A percentile compares a stretch with the other conserved stretches of the same genome.
Evolutionary conservation across 2,888 invertebrate species (phyloP).

Genomic region (Tyria jacobaeae): DNA sequence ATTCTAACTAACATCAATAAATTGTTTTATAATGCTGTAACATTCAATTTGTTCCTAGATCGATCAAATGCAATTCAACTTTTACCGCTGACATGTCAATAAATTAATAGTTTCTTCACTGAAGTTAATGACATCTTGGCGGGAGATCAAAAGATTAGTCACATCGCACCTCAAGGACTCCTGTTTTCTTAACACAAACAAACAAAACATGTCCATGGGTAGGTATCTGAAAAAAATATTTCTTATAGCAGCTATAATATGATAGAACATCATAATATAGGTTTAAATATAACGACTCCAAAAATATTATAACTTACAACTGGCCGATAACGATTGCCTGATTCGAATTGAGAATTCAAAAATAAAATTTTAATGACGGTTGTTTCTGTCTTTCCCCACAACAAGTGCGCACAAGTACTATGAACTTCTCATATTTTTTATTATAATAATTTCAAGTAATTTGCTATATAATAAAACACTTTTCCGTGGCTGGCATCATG

Average conservation of each 20-base stretch:
- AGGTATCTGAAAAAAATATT: background rate
- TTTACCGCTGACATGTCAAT: slow-evolving; percentile 40
- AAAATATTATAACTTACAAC: slow-evolving; percentile 50
- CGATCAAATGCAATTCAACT: slow-evolving; percentile 42
- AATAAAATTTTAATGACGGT: slow-evolving; percentile 70
- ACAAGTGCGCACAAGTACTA: slow-evolving; percentile 80
- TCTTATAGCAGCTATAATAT: background rate
- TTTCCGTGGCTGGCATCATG: slow-evolving; percentile 60
- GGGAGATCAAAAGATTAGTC: slow-evolving; percentile 53
- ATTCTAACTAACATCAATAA: slow-evolving; percentile 24
- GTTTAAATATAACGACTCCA: slow-evolving; percentile 20
- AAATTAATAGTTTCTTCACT: slow-evolving; percentile 44
- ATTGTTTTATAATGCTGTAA: slow-evolving; percentile 15
- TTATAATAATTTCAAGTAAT: slow-evolving; percentile 47
- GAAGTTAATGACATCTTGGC: slow-evolving; percentile 50
- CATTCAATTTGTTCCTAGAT: slow-evolving; percentile 23
- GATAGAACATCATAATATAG: slow-evolving; percentile 20
- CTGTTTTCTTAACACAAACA: slow-evolving; percentile 15
- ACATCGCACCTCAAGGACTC: slow-evolving; percentile 39
- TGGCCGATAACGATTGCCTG: slow-evolving; percentile 61
- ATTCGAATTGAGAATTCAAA: slow-evolving; percentile 73
- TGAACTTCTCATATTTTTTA: slow-evolving; percentile 51
- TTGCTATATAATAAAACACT: slow-evolving; percentile 34
- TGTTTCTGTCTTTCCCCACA: slow-evolving; percentile 75
- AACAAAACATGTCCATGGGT: slow-evolving; percentile 1